These are phyloP conservation scores for Calliopsis andreniformis DNA, from an alignment of 1,140 invertebrate genomes.

Conservation along the genomic window DNA sequence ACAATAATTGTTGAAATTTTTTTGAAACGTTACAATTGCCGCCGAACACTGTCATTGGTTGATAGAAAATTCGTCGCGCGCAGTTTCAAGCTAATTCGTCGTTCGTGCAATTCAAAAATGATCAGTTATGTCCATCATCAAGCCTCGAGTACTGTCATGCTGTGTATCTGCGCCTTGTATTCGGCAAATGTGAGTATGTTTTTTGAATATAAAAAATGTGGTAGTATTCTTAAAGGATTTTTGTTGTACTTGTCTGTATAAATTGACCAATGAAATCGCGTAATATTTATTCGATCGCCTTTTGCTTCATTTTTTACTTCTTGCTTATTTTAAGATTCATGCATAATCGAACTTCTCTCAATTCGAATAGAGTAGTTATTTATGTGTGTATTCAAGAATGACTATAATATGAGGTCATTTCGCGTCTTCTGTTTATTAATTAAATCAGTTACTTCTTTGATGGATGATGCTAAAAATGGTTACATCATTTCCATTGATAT, in stretches of 20 bases:
- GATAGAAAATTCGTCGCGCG: neutral
- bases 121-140: neutral
- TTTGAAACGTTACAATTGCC: constrained; percentile 8
- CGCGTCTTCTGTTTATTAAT: no score
- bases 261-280: no score
- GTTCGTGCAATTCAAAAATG: constrained; percentile 6
- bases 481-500: constrained; percentile 21
- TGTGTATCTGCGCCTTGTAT: neutral
- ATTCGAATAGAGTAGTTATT: no score
- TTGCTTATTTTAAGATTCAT: no score
- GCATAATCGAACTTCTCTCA: no score
- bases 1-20: no score
- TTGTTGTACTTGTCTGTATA: no score
- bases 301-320: no score
- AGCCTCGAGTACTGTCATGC: no score
- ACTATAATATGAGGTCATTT: neutral
- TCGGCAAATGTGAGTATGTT: neutral
- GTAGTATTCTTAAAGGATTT: neutral
- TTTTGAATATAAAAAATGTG: neutral
- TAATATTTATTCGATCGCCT: no score
- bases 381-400: neutral
- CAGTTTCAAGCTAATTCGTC: neutral
- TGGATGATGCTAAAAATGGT: no score
- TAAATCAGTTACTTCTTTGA: no score
- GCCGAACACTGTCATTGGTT: constrained; percentile 10